phyloP scores from a whole-genome alignment of 2,113 vertebrate genomes.

The Ptychochromis oligacanthus region DNA sequence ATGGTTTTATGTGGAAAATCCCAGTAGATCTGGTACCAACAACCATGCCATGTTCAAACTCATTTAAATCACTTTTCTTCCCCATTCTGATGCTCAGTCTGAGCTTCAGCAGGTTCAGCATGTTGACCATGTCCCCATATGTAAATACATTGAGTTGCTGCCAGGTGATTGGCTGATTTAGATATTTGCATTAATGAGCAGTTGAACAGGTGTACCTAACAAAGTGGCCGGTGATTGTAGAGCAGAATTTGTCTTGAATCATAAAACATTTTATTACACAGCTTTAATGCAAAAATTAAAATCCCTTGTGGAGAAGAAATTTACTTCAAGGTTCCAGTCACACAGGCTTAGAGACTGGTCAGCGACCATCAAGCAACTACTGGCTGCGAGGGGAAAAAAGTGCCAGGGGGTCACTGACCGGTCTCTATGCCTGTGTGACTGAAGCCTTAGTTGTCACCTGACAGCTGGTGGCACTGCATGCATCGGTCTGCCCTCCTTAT shows the following conservation, averaged over 20 bases:
- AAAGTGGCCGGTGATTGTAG: background rate
- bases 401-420: background rate
- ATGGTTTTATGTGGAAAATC: background rate
- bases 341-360: background rate
- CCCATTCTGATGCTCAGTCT: background rate
- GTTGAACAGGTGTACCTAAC: background rate
- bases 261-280: background rate
- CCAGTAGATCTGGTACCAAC: background rate
- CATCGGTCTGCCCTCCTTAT: background rate
- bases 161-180: too few relatives aligned
- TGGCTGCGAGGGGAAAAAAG: background rate
- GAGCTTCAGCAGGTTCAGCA: background rate
- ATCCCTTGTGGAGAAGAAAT: background rate
- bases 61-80: rapidly evolving
- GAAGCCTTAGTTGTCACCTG: background rate
- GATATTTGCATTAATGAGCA: too few relatives aligned
- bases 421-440: background rate
- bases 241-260: background rate
- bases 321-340: slow-evolving; percentile 34
- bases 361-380: background rate
- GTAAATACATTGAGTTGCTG: too few relatives aligned
- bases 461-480: slow-evolving; percentile 18
- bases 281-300: background rate
- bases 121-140: background rate
- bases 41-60: background rate